Evolutionary conservation across 1,140 invertebrate species (phyloP), one percentile per base, ranked within the genome.

Genomic region (Lepidurus packardi): DNA sequence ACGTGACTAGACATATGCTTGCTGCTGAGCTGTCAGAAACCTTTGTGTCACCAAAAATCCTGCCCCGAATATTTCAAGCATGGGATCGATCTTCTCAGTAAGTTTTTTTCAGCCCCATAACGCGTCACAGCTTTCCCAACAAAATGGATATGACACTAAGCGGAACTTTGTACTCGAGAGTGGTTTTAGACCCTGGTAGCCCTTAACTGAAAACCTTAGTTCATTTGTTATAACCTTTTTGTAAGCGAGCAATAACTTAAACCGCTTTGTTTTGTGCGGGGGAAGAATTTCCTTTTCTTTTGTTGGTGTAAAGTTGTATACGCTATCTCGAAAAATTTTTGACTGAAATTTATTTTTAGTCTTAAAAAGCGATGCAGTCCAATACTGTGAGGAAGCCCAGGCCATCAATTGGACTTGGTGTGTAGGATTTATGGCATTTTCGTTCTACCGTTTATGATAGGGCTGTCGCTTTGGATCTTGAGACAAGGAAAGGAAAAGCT

Each of bases 1-100:
- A 65, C 53, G n/a, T 65, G 53, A 65, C 53, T 65, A 65, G 53
- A 65, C 53, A 65, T 65, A 65, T 16, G 53, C 16, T 65, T 21
- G 21, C 21, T n/a, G 53, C 53, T 65, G 53, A 65, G 53, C 21
- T 65, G 53, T 65, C 53, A 65, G 16, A 65, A 65, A 65, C 16
- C 16, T 65, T 65, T 4, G 16, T 16, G 53, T 65, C 16, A 13
- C 53, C 53, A 65, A 21, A n/a, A n/a, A 13, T 65, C 21, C 16
- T 16, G 53, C 0, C 6, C 8, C 16, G 21, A 65, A 65, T 13
- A 65, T 65, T n/a, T 7, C 6, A 65, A 65, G 21, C 13, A 13
- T 1, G 21, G 13, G 21, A 65, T 65, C 53, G 53, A 65, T 65
- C 53, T 65, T 65, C n/a, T 65, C 53, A 65, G 53, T 65, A n/a